phyloP scores from a whole-genome alignment of 2,113 vertebrate genomes.

The Megaptera novaeangliae region DNA sequence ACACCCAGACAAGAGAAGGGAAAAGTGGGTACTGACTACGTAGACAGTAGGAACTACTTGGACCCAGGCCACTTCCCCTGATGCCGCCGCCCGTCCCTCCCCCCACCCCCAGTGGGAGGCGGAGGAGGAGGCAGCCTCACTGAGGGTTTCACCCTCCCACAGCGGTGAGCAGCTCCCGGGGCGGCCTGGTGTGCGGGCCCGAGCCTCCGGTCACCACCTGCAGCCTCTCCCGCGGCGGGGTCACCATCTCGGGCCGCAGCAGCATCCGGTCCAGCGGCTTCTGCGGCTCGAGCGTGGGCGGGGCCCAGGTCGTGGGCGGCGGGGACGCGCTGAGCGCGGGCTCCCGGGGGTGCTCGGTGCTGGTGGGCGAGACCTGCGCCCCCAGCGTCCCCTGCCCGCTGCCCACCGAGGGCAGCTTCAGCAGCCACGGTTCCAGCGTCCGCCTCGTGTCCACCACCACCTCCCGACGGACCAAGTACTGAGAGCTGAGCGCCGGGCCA shows the following conservation, averaged over 20 bases:
- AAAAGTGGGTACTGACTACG: background rate
- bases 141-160: background rate
- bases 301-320: background rate
- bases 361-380: background rate
- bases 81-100: background rate
- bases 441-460: constrained; percentile 71
- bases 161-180: constrained; percentile 76
- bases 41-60: background rate
- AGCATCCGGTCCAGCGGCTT: background rate
- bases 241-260: background rate
- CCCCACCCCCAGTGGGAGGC: fast-evolving
- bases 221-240: background rate
- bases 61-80: background rate
- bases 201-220: constrained; percentile 7
- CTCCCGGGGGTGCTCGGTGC: background rate
- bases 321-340: background rate
- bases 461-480: constrained; percentile 62
- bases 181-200: constrained; percentile 42
- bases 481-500: background rate
- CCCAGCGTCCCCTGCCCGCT: constrained; percentile 18
- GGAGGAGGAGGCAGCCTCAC: fast-evolving
- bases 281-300: background rate
- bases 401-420: constrained; percentile 34
- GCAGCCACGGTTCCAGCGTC: constrained; percentile 52
- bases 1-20: background rate